A percentile compares a stretch with the other conserved stretches of the same genome.
Conservation (phyloP, 2,113 vertebrate genomes). For the Caranx melampygus region DNA sequence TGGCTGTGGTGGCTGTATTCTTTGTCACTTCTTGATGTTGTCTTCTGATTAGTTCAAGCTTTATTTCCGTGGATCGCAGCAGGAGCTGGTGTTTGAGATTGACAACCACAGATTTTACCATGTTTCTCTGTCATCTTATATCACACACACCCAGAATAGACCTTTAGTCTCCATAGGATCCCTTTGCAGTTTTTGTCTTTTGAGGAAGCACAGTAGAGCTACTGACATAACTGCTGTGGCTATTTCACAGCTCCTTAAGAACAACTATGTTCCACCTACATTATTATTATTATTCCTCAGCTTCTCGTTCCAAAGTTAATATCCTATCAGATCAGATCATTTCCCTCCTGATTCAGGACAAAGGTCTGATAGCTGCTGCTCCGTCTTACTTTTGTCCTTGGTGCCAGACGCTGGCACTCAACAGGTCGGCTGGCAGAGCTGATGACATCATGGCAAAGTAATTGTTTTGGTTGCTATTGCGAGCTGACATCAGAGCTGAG, state of each 20-base stretch:
- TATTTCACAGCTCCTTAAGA: not conserved
- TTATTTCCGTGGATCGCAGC: too few species aligned
- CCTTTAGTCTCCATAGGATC: not conserved
- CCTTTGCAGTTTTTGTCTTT: not conserved
- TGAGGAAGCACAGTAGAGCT: not conserved
- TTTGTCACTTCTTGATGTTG: too few species aligned
- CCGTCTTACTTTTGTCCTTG: slow-evolving; percentile 25
- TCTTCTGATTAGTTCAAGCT: too few species aligned
- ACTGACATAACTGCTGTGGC: not conserved
- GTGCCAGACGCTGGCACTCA: slow-evolving; percentile 26
- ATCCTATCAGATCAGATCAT: not conserved
- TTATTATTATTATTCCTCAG: too few species aligned
- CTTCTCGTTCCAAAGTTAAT: not conserved
- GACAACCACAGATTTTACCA: not conserved
- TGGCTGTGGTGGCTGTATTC: too few species aligned
- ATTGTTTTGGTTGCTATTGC: slow-evolving; percentile 70
- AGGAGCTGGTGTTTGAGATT: not conserved
- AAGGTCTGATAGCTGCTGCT: slow-evolving; percentile 1
- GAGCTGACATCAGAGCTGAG: slow-evolving; percentile 68
- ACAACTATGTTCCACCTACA: too few species aligned
- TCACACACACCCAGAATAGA: not conserved
- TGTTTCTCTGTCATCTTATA: not conserved
- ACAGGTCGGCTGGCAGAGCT: slow-evolving; percentile 15
- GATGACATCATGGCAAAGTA: slow-evolving; percentile 68
- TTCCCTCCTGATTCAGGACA: slow-evolving; percentile 15